Evolutionary conservation across 2,113 vertebrate species (phyloP).

Genomic region (Lamprologus sp.): DNA sequence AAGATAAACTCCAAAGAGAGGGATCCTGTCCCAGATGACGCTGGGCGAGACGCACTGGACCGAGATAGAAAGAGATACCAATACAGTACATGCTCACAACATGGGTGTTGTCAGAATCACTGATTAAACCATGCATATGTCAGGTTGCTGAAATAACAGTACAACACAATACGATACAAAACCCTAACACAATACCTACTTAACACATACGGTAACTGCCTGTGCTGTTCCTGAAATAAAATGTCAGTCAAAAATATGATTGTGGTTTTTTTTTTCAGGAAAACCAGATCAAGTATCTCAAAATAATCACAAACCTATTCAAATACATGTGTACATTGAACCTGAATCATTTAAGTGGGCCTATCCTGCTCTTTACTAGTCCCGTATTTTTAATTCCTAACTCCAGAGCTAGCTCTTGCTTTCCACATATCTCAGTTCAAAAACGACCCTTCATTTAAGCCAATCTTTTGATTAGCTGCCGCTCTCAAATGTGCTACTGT

Average conservation of each 20-base stretch:
- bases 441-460: background rate
- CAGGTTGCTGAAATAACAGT: background rate
- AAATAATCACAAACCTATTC: background rate
- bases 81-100: background rate
- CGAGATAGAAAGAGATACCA: background rate
- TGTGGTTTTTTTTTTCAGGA: fast-evolving
- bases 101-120: background rate
- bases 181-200: background rate
- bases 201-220: background rate
- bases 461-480: background rate
- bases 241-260: background rate
- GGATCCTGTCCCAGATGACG: background rate
- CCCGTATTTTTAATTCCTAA: fast-evolving
- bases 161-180: background rate
- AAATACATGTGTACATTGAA: fast-evolving
- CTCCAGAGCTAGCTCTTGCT: background rate
- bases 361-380: background rate
- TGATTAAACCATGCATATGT: background rate
- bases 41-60: background rate
- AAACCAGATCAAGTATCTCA: background rate
- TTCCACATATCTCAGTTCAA: background rate
- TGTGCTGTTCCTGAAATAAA: background rate
- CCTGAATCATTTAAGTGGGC: fast-evolving
- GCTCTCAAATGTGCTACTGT: background rate
- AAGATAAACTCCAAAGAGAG: background rate